Evolutionary conservation across 2,888 invertebrate species (phyloP), one percentile per base, ranked within the genome.

Genomic region (Drosophila multiciliata): DNA sequence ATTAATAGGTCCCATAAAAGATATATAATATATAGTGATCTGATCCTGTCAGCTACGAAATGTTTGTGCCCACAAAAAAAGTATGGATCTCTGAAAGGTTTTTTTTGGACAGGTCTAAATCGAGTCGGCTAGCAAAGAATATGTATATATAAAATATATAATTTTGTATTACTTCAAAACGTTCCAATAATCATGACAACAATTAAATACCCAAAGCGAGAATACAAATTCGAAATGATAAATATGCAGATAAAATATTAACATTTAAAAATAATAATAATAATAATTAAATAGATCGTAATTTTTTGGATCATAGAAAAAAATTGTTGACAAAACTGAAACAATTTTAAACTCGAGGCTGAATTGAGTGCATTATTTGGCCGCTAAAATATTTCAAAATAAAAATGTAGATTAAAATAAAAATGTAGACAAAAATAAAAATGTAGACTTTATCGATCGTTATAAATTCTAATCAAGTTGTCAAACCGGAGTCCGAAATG

Each of bases 1-100:
- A 23, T 0, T 3, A 12, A 20, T 20, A 12, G 7, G 7, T 45
- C 12, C 1, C 0, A 7, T 12, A 1, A 0, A 8, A 9, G 1
- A n/a, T 36, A 36, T 36, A 36, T 36, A 36, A 15, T 7, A 15
- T 17, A 17, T 23, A 17, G 38, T 8, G 0, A 8, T 17, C 8
- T 3, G 17, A 17, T 17, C 3, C 17, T 8, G 0, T 17, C 38
- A 17, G 17, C 17, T 38, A 17, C 7, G 1, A 38, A 17, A 17
- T 1, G 3, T 26, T 26, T 38, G 38, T 17, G 7, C 17, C 1
- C 36, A 15, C 15, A 15, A 36, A 36, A 35, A 36, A 12, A 5
- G 1, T 12, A 35, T 35, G 35, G 1, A 8, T 38, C 7, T 38
- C 7, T 8, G 17, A 17, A 38, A 38, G 8, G 38, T 17, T 8